These are phyloP conservation scores for Drosophila paramelanica DNA, from an alignment of 2,888 invertebrate species.

Conservation along the genomic window DNA sequence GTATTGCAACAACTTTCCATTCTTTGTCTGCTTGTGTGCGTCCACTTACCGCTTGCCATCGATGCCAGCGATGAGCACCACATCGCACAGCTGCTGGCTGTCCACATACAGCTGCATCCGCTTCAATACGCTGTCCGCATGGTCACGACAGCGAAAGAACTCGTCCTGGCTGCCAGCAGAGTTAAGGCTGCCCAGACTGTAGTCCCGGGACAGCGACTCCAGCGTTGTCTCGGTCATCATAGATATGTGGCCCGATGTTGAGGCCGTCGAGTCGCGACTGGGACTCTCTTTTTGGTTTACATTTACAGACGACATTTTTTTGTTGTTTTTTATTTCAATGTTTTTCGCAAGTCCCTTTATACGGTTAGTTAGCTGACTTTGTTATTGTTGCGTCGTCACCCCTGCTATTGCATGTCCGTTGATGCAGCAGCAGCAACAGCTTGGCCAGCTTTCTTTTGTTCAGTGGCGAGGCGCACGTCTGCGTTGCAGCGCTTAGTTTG, in stretches of 20 bases:
- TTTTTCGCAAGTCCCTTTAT: background rate
- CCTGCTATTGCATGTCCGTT: constrained; percentile 32
- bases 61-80: constrained; percentile 92
- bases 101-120: constrained; percentile 93
- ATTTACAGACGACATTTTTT: constrained; percentile 70
- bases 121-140: constrained; percentile 92
- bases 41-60: constrained; percentile 87
- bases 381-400: constrained; percentile 11
- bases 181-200: constrained; percentile 88
- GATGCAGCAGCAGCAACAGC: constrained; percentile 8
- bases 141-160: constrained; percentile 90
- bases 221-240: constrained; percentile 78
- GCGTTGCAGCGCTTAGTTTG: constrained; percentile 58
- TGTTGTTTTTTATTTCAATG: background rate
- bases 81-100: constrained; percentile 94
- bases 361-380: constrained; percentile 8
- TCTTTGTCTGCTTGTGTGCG: constrained; percentile 32
- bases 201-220: constrained; percentile 88
- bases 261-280: constrained; percentile 84
- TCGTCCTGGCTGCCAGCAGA: constrained; percentile 91
- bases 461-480: constrained; percentile 47
- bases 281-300: constrained; percentile 83
- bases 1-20: constrained; percentile 52
- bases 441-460: constrained; percentile 38
- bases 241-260: constrained; percentile 83